Base-by-base conservation (phyloP, 2,888 invertebrate species). In the Dermolepida albohirtum region DNA sequence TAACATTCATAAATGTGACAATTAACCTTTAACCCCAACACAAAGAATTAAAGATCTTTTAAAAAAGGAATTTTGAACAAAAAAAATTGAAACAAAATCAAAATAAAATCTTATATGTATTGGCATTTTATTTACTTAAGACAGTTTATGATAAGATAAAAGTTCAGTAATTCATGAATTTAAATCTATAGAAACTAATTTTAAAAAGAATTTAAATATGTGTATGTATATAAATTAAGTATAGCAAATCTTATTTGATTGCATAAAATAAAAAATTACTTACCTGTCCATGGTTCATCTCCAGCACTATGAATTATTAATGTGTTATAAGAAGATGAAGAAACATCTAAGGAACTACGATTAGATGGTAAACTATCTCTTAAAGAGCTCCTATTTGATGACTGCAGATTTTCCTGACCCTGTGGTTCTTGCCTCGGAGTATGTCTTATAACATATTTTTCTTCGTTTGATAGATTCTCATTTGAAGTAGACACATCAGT, bases 401-500 rank as follows among this genome's bases (percentile, higher is more conserved):
- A 85, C 72, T 85, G 87, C 70, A 87, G 87, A 82, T 92, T 94
- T 82, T 96, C 96, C 83, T 96, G 95, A 0, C 96, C 96, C 82
- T 96, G 96, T 0, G 96, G 96, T 80, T 96, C 96, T 78, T 95
- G 95, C 41, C 96, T 86, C 5, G 92, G 90, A 0, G 92, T 92
- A 78, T 92, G 92, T 73, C 91, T 86, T 71, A 94, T 91, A 51
- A 93, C 92, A 85, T 92, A 93, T 74, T 93, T 87, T 81, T 94
- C 94, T 82, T 94, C 94, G 77, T 92, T 88, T 40, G 93, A 94
- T 72, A 96, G 84, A 84, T 95, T 96, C 83, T 96, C 95, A 75
- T 92, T 94, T 12, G 95, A 95, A 2, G 95, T 95, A 11, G 94
- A 95, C 67, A 94, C 91, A 86, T 95, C 95, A 5, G 95, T 93